Evolutionary conservation across 2,797 vertebrate species (phyloP), one percentile per base, ranked within the genome.

Genomic region (Anguilla pacifica): DNA sequence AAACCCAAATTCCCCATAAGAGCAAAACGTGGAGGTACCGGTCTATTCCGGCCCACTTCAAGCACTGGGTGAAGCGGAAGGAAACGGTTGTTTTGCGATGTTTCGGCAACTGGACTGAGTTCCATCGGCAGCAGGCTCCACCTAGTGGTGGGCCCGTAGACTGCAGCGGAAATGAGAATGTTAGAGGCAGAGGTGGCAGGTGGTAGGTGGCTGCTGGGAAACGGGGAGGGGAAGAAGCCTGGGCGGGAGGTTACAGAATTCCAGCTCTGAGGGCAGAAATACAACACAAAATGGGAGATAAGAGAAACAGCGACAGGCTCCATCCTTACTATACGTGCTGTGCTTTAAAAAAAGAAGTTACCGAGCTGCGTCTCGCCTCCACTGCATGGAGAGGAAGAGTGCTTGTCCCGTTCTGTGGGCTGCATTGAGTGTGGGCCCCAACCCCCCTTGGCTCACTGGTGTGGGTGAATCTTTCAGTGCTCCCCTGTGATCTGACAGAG

Each of bases 91-190:
- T 39, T 39, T 39, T 39, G 39, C 39, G 2, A 39, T 39, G 2
- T 39, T 39, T 39, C 39, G 39, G 39, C 2, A 39, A 39, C 39
- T 39, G 39, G 39, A 39, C 22, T n/a, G 70, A 35, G 55, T 49
- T 57, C 46, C 35, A 43, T 83, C 55, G 31, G 81, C 6, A 82
- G 74, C 19, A 67, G 79, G 57, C 53, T 77, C 86, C 86, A 55
- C 59, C 79, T 83, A 35, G 79, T 87, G 86, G 86, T 83, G 82
- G 61, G 82, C 46, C 55, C 70, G 28, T 39, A 46, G 31, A 87
- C 81, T 87, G 87, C 39, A 74, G 22, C 31, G 39, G 31, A 85
- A 64, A 64, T 9, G 15, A 19, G 35, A 17, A 49, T 22, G 77
- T 25, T 9, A 49, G 43, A 81, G 43, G 35, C 46, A 10, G 43